phyloP scores from a whole-genome alignment of 1,140 invertebrate species.

The Aphelenchoides avenae region DNA sequence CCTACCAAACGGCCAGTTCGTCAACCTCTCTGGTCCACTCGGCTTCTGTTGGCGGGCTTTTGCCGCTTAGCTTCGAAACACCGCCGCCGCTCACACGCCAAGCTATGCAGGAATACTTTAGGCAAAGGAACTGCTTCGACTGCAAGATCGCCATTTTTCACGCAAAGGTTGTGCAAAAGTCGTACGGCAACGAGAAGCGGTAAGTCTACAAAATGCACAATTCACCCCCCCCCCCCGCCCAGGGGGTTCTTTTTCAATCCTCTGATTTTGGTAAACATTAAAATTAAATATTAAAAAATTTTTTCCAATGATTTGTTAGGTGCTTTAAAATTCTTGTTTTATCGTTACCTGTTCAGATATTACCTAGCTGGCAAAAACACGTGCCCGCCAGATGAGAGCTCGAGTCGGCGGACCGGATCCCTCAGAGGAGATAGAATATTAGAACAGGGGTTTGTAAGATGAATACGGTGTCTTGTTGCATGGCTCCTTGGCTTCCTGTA shows the following conservation, averaged over 20 bases:
- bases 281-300: background rate
- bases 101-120: conserved; percentile 51
- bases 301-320: background rate
- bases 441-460: too few relatives aligned
- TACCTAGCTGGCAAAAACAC: too few relatives aligned
- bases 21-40: too few relatives aligned
- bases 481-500: too few relatives aligned
- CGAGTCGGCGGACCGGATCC: too few relatives aligned
- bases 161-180: conserved; percentile 96
- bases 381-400: too few relatives aligned
- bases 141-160: conserved; percentile 80
- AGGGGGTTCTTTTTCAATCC: background rate
- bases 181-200: conserved; percentile 98
- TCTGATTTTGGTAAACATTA: background rate
- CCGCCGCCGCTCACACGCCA: conserved; percentile 36
- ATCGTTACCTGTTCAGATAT: background rate
- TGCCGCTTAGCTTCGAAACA: too few relatives aligned
- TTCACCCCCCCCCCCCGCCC: background rate
- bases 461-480: too few relatives aligned
- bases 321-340: background rate
- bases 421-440: too few relatives aligned
- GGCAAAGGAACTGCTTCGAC: conserved; percentile 36
- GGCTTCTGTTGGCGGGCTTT: too few relatives aligned
- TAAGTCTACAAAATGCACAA: conserved; percentile 46
- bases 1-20: too few relatives aligned